phyloP scores from a whole-genome alignment of 2,797 vertebrate species.

The Lophius americanus region DNA sequence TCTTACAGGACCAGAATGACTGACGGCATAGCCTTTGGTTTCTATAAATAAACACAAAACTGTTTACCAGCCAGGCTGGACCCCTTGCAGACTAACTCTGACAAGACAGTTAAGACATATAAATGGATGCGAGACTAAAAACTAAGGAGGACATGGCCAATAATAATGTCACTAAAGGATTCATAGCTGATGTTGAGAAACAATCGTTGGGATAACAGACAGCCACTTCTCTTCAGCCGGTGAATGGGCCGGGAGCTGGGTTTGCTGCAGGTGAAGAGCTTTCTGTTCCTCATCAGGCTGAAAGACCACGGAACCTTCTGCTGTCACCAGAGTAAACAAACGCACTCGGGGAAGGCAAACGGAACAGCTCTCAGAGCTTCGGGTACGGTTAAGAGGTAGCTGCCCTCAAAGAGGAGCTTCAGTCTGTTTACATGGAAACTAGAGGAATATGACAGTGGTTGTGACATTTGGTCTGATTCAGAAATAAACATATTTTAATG shows the following conservation, averaged over 20 bases:
- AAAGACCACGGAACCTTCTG: constrained; percentile 40
- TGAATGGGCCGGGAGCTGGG: not conserved
- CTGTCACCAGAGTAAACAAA: constrained; percentile 60
- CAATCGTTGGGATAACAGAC: constrained; percentile 10
- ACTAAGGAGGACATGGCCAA: constrained; percentile 6
- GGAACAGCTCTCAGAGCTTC: constrained; percentile 34
- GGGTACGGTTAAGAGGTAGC: constrained; percentile 32
- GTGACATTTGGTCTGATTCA: constrained; percentile 1
- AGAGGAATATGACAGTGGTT: constrained; percentile 2
- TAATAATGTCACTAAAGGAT: constrained; percentile 27
- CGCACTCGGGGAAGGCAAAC: constrained; percentile 53
- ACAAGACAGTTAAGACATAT: not conserved
- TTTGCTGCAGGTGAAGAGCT: not conserved
- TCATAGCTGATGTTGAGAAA: constrained; percentile 48
- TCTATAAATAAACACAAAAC: constrained; percentile 73
- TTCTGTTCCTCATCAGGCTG: constrained; percentile 48
- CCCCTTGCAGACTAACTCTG: constrained; percentile 30
- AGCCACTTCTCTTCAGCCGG: constrained; percentile 3
- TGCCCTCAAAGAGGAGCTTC: constrained; percentile 27
- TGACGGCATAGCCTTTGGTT: constrained; percentile 60
- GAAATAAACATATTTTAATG: too few relatives aligned
- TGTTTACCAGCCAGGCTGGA: constrained; percentile 60
- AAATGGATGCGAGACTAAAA: constrained; percentile 1
- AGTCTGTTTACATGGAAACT: constrained; percentile 34
- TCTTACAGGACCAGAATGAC: constrained; percentile 45